Percentiles rank a stretch among this genome's conserved stretches.
These are phyloP conservation scores for Leptosomus discolor DNA, from an alignment of 2,113 vertebrate genomes.

Conservation along the genomic window DNA sequence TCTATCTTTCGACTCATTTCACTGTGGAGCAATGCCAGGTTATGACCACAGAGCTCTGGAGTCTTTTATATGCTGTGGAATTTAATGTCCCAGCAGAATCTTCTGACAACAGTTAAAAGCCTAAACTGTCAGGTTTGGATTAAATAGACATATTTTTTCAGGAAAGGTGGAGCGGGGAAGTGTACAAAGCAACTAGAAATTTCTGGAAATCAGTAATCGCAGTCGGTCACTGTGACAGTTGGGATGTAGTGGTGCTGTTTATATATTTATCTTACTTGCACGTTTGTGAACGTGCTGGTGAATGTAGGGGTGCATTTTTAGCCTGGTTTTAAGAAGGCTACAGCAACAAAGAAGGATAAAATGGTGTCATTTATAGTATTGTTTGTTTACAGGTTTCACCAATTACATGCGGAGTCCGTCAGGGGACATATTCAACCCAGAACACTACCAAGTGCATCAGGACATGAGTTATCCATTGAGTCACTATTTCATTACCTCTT, in stretches of 20 bases:
- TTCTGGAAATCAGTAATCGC: background rate
- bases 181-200: background rate
- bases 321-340: background rate
- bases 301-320: background rate
- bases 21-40: background rate
- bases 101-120: background rate
- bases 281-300: background rate
- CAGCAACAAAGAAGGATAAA: background rate
- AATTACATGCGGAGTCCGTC: constrained; percentile 92
- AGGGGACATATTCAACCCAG: constrained; percentile 93
- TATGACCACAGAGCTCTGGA: background rate
- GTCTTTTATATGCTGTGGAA: background rate
- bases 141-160: background rate
- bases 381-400: constrained; percentile 84
- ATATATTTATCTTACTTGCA: background rate
- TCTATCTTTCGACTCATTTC: background rate
- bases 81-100: background rate
- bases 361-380: background rate
- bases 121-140: background rate
- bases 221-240: background rate
- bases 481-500: constrained; percentile 95
- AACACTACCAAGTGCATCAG: constrained; percentile 87
- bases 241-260: background rate
- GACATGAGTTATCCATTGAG: constrained; percentile 91
- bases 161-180: background rate